Conservation (phyloP, 2,797 vertebrate genomes). For the Diglossa cyanea region DNA sequence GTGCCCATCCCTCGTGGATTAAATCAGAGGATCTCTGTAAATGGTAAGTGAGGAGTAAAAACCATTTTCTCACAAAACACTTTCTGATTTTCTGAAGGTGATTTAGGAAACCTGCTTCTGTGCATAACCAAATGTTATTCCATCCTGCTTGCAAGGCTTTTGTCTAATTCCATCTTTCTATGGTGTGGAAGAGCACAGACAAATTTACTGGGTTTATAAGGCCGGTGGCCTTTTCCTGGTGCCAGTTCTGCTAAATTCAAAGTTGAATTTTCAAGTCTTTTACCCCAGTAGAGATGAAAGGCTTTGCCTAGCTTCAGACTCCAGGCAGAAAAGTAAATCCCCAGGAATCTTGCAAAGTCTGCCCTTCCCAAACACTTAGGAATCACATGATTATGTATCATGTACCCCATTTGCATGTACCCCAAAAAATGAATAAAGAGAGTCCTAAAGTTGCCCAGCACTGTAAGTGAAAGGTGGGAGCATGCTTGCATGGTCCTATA, state of each 20-base stretch:
- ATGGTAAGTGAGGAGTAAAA: background rate
- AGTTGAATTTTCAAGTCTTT: background rate
- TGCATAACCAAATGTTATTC: background rate
- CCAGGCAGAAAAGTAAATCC: background rate
- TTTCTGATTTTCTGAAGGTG: background rate
- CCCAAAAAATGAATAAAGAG: background rate
- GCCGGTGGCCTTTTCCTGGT: background rate
- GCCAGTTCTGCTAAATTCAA: background rate
- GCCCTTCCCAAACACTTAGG: background rate
- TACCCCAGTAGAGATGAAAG: background rate
- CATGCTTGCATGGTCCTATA: background rate
- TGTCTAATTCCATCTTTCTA: background rate
- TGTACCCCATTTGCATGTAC: too few relatives aligned
- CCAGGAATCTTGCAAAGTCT: background rate
- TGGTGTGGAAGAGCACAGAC: background rate
- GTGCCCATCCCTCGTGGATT: background rate
- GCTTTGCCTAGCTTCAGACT: background rate
- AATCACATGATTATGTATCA: too few relatives aligned
- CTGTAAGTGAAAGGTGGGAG: background rate
- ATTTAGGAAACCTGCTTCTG: background rate
- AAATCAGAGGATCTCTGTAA: background rate
- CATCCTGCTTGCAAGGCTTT: background rate
- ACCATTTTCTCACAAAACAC: background rate
- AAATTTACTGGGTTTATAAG: background rate
- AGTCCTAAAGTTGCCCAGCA: too few relatives aligned